Evolutionary conservation across 2,113 vertebrate genomes (phyloP).

Genomic region (Semnornis frantzii): DNA sequence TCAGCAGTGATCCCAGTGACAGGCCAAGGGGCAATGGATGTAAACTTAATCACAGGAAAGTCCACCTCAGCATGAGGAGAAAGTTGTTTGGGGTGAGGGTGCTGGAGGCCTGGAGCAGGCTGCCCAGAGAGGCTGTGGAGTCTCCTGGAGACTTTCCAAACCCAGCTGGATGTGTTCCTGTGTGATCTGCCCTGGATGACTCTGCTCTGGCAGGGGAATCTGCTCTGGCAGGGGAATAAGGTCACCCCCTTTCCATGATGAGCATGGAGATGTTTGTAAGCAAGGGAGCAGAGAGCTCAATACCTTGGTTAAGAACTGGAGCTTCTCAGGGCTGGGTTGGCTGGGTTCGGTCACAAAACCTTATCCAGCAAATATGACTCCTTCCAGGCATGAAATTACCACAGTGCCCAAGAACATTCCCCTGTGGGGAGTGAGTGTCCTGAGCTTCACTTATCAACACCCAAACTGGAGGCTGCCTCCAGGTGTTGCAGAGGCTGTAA

Average conservation of each 20-base stretch:
- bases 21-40: too few relatives aligned
- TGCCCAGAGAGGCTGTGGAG: too few relatives aligned
- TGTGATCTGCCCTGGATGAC: too few relatives aligned
- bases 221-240: too few relatives aligned
- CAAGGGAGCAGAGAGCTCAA: background rate
- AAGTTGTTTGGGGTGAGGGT: too few relatives aligned
- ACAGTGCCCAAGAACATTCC: background rate
- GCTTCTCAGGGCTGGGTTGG: conserved; percentile 22
- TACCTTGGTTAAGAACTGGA: background rate
- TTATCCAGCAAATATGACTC: background rate
- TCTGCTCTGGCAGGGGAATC: too few relatives aligned
- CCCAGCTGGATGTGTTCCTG: too few relatives aligned
- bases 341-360: background rate
- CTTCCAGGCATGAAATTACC: conserved; percentile 51
- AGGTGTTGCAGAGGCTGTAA: background rate
- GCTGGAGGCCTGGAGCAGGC: too few relatives aligned
- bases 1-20: too few relatives aligned
- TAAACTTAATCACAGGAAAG: too few relatives aligned
- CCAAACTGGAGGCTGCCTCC: background rate
- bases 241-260: background rate
- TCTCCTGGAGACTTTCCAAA: too few relatives aligned
- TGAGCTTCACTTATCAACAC: conserved; percentile 1
- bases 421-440: background rate
- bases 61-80: too few relatives aligned
- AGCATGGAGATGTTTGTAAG: background rate